phyloP scores from a whole-genome alignment of 2,113 vertebrate genomes.

The Phaethornis superciliosus region DNA sequence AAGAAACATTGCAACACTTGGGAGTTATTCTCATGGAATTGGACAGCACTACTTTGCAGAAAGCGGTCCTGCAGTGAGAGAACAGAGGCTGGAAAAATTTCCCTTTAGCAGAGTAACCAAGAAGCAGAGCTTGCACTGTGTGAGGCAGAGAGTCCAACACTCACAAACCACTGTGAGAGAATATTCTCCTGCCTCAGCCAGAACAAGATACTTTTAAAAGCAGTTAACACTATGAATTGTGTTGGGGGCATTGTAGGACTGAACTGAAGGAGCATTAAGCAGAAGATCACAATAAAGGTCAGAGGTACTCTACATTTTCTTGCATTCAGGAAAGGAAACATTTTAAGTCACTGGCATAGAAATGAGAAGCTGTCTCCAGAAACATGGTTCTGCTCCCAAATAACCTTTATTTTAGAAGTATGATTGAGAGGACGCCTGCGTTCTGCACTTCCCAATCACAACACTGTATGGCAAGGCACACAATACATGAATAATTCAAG shows the following conservation, averaged over 20 bases:
- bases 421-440: neutral
- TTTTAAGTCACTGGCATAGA: neutral
- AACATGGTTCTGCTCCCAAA: slow-evolving; percentile 39
- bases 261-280: neutral
- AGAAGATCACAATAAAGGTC: neutral
- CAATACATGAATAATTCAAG: neutral
- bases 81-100: neutral
- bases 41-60: neutral
- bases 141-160: neutral
- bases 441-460: neutral
- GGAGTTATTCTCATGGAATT: neutral
- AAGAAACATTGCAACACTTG: neutral
- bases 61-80: neutral
- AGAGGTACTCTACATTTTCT: neutral
- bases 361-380: slow-evolving; percentile 53
- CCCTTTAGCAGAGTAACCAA: neutral
- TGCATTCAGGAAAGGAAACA: neutral
- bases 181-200: neutral
- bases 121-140: neutral
- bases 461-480: neutral
- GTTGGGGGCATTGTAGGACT: neutral
- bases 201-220: neutral
- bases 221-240: neutral
- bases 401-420: slow-evolving; percentile 29
- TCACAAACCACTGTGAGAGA: neutral